Base-by-base conservation (phyloP, 1,140 invertebrate genomes). In the Teleopsis dalmanni region DNA sequence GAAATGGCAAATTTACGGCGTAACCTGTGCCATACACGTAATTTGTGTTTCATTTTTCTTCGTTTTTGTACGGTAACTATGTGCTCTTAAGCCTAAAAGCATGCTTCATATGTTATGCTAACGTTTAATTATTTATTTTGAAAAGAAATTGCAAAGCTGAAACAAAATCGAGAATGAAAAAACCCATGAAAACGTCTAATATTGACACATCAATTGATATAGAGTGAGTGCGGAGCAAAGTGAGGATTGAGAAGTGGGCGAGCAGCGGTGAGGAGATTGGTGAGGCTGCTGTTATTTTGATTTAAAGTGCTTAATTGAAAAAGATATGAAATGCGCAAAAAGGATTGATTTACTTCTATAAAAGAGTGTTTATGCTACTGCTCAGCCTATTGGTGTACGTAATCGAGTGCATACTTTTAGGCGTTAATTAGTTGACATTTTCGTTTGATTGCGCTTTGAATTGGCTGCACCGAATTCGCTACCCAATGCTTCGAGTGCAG, bases 341-440 rank as follows among this genome's bases (percentile, higher is more conserved):
- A 9, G 13, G 23, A 25, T 10, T 23, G 34, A n/a, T n/a, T n/a
- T n/a, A n/a, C n/a, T n/a, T n/a, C n/a, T n/a, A n/a, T n/a, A n/a
- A n/a, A n/a, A n/a, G n/a, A n/a, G n/a, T n/a, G n/a, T n/a, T n/a
- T n/a, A n/a, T n/a, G n/a, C n/a, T n/a, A n/a, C n/a, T n/a, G n/a
- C n/a, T n/a, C n/a, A n/a, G n/a, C n/a, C n/a, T n/a, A n/a, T n/a
- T n/a, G n/a, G n/a, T n/a, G n/a, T n/a, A n/a, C n/a, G n/a, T n/a
- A n/a, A n/a, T n/a, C n/a, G n/a, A 47, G 37, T 38, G 49, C 49
- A 42, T 47, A 51, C 43, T 42, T 46, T 22, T 31, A 42, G 54
- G 50, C 54, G 59, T 60, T 66, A 66, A 66, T 66, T 66, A 66
- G 63, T 64, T 64, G 61, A 66, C 63, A 62, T 60, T 66, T 66